Conservation (phyloP, 2,113 vertebrate genomes). For the Ibidorhyncha struthersii region DNA sequence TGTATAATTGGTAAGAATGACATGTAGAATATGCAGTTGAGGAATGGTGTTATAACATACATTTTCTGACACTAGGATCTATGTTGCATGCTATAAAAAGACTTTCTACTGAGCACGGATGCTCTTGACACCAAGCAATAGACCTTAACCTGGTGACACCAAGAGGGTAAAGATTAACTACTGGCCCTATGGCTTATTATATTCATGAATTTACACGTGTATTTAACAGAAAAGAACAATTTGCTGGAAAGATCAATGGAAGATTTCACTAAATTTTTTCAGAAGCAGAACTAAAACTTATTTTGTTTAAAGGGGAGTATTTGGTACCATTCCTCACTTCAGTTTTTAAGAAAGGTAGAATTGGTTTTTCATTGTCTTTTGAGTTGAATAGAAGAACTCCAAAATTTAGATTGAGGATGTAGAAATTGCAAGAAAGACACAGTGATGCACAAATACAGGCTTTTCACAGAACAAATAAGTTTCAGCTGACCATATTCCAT, state of each 20-base stretch:
- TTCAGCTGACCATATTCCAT: not conserved
- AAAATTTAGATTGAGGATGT: not conserved
- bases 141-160: not conserved
- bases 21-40: not conserved
- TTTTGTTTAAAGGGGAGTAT: not conserved
- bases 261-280: not conserved
- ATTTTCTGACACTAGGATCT: not conserved
- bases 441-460: not conserved
- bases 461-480: not conserved
- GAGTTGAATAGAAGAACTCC: not conserved
- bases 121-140: not conserved
- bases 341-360: not conserved
- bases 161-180: not conserved
- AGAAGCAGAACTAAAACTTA: rapidly evolving
- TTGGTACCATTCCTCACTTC: not conserved
- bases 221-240: not conserved
- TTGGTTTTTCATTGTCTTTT: not conserved
- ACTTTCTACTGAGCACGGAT: not conserved
- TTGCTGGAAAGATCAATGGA: not conserved
- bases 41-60: not conserved
- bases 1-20: not conserved
- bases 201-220: not conserved
- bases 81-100: not conserved
- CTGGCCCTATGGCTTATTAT: not conserved
- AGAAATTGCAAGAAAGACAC: not conserved